Percentiles rank a stretch among this genome's conserved stretches.
Conservation (phyloP, 2,888 invertebrate species). For the Athetis lepigone region DNA sequence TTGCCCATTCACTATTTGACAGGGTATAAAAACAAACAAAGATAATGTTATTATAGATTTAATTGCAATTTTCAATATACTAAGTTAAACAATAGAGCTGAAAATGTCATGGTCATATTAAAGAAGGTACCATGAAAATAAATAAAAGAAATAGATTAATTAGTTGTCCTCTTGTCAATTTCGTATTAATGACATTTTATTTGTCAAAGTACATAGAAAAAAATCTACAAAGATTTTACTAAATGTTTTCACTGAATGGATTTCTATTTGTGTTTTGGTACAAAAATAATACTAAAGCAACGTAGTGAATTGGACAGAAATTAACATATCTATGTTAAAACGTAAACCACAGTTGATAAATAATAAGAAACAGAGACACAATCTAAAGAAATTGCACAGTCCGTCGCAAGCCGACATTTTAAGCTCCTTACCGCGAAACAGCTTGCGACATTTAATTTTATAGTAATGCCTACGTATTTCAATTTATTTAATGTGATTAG, state of each 20-base stretch:
- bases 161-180: too few species aligned
- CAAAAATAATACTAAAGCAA: neutral
- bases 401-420: conserved; percentile 32
- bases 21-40: conserved; percentile 42
- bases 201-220: neutral
- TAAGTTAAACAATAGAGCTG: conserved; percentile 31
- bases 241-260: neutral
- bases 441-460: conserved; percentile 45
- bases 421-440: conserved; percentile 43
- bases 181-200: conserved; percentile 1
- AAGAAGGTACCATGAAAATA: conserved; percentile 31
- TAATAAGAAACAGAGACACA: conserved; percentile 23
- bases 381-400: conserved; percentile 41
- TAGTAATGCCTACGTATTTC: conserved; percentile 42
- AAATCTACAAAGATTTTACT: neutral
- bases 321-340: neutral
- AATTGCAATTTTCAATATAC: conserved; percentile 13
- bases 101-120: conserved; percentile 47
- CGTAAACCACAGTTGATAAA: conserved; percentile 3
- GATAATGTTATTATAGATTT: conserved; percentile 9
- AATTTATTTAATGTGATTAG: conserved; percentile 39
- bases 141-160: too few species aligned
- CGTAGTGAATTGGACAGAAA: neutral
- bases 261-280: neutral
- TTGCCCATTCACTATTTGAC: conserved; percentile 43